phyloP scores from a whole-genome alignment of 2,888 invertebrate species.

The Tanypteryx hageni region DNA sequence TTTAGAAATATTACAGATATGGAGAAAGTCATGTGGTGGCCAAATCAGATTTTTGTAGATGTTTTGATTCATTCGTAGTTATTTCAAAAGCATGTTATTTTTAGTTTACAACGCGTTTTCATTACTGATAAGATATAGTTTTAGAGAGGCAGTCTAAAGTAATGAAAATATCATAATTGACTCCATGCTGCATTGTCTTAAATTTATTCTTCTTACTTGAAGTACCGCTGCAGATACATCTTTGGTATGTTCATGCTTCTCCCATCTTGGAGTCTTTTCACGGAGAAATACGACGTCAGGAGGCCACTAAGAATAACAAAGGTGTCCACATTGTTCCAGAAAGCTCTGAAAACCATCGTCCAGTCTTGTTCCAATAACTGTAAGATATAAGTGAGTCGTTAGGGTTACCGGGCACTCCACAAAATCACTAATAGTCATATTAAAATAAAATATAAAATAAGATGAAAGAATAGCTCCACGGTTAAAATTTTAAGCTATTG shows the following conservation, averaged over 20 bases:
- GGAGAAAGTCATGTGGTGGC: no score
- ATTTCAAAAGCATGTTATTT: neutral
- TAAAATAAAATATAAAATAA: no score
- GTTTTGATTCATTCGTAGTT: no score
- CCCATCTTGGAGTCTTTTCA: constrained; percentile 65
- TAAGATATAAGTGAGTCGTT: neutral
- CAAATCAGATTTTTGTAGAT: no score
- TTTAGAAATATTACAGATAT: no score
- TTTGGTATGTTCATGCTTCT: constrained; percentile 59
- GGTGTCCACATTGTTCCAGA: constrained; percentile 66
- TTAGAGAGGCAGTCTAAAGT: neutral
- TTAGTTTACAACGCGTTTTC: neutral
- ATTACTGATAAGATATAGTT: neutral
- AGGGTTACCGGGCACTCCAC: no score
- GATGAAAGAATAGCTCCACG: no score
- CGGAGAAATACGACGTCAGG: constrained; percentile 65
- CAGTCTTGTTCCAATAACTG: constrained; percentile 65
- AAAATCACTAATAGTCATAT: no score
- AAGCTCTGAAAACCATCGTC: constrained; percentile 67
- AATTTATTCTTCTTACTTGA: constrained; percentile 64
- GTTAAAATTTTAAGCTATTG: no score
- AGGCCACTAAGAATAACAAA: constrained; percentile 67
- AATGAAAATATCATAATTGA: neutral
- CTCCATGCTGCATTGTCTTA: neutral
- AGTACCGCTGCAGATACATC: constrained; percentile 66